Evolutionary conservation across 2,888 invertebrate species (phyloP).

Genomic region (Hoplodrina ambigua): DNA sequence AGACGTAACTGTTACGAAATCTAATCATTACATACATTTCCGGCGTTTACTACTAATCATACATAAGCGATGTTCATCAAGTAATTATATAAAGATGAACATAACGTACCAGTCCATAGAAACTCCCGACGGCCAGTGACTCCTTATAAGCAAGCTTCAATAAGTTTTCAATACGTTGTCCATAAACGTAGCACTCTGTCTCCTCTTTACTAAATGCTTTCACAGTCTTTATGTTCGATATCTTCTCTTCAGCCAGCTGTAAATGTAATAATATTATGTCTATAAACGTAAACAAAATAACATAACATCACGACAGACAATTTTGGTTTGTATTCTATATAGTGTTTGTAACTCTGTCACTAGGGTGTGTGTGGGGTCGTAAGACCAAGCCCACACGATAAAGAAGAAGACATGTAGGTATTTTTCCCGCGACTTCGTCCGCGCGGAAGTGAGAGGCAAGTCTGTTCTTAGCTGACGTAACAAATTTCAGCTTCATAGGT

Average conservation of each 20-base stretch:
- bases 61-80: too few relatives aligned
- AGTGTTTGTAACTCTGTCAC: too few relatives aligned
- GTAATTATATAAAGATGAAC: not conserved
- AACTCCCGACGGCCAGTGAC: constrained; percentile 95
- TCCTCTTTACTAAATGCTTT: constrained; percentile 97
- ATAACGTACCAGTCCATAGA: constrained; percentile 95
- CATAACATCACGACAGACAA: not conserved
- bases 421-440: too few relatives aligned
- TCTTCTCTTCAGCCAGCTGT: constrained; percentile 96
- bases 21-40: not conserved
- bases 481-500: too few relatives aligned
- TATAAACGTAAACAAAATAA: not conserved
- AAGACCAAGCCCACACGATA: too few relatives aligned
- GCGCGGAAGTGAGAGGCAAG: too few relatives aligned
- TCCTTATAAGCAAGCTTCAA: constrained; percentile 96
- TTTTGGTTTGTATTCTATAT: too few relatives aligned
- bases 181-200: constrained; percentile 93
- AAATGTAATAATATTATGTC: constrained; percentile 37
- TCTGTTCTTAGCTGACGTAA: too few relatives aligned
- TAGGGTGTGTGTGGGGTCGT: too few relatives aligned
- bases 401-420: too few relatives aligned
- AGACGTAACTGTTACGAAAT: not conserved
- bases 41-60: constrained; percentile 1
- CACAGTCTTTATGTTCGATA: constrained; percentile 97
- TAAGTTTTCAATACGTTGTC: constrained; percentile 92